phyloP scores from a whole-genome alignment of 2,797 vertebrate species.

The Premnoplex brunnescens region DNA sequence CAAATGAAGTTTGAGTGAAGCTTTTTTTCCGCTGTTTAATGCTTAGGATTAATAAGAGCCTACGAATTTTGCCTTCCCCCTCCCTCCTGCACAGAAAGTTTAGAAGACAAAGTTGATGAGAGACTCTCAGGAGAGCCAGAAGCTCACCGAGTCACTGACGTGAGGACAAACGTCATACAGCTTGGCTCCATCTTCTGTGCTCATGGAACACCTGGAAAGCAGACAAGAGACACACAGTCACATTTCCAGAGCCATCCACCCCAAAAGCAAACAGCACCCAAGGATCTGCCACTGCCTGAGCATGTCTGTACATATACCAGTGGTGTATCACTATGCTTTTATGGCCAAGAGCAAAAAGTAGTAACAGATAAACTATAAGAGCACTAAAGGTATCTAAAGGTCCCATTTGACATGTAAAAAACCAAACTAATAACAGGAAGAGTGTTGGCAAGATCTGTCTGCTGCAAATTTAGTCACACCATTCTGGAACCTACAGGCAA shows the following conservation, averaged over 20 bases:
- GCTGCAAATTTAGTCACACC: background rate
- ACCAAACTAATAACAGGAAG: background rate
- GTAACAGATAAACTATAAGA: background rate
- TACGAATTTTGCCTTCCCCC: background rate
- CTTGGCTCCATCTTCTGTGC: conserved; percentile 95
- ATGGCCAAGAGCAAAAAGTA: background rate
- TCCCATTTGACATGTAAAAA: background rate
- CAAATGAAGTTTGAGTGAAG: background rate
- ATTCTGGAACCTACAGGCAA: background rate
- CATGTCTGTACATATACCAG: background rate
- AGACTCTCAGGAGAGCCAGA: background rate
- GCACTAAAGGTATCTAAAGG: background rate
- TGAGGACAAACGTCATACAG: conserved; percentile 96
- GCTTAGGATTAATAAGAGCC: background rate
- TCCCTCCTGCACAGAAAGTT: background rate
- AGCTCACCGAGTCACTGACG: conserved; percentile 90
- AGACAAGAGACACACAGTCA: background rate
- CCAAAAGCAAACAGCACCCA: background rate
- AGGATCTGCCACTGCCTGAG: background rate
- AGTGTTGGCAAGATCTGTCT: background rate
- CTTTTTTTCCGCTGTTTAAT: background rate
- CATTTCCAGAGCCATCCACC: background rate
- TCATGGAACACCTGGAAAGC: conserved; percentile 93
- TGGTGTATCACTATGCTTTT: background rate
- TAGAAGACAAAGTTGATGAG: background rate